Evolutionary conservation across 2,797 vertebrate species (phyloP).

Genomic region (Morus bassanus): DNA sequence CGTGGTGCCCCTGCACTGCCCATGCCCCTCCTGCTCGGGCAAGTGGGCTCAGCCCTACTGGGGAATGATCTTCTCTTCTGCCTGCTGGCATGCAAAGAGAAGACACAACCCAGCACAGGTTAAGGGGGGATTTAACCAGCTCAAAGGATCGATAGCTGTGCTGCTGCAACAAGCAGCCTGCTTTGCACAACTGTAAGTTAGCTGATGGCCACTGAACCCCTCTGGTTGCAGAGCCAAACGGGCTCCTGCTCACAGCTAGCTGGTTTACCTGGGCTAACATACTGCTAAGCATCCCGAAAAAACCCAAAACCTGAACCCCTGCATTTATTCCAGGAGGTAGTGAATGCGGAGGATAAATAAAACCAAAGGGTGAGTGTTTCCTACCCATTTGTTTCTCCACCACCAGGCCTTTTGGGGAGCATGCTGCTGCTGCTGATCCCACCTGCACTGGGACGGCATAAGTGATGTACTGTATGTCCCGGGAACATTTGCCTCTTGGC

Average conservation of each 20-base stretch:
- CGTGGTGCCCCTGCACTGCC: neutral
- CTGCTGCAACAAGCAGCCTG: neutral
- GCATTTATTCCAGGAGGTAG: neutral
- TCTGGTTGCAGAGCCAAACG: neutral
- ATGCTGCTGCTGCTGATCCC: neutral
- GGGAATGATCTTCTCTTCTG: neutral
- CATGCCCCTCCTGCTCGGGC: neutral
- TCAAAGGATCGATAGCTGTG: neutral
- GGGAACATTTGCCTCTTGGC: neutral
- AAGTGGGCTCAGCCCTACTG: rapidly evolving
- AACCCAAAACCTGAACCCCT: neutral
- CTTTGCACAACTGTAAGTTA: neutral
- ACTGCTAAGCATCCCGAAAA: neutral
- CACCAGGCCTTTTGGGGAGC: neutral
- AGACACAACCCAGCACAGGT: neutral
- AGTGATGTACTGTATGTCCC: neutral
- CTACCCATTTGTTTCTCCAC: neutral
- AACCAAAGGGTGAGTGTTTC: neutral
- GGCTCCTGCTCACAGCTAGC: neutral
- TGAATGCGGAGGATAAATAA: neutral
- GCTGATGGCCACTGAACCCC: neutral
- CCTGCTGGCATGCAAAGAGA: neutral
- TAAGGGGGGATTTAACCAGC: neutral
- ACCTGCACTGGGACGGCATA: neutral
- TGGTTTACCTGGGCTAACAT: neutral